phyloP scores from a whole-genome alignment of 1,140 invertebrate species.

The Drosophila sturtevanti region DNA sequence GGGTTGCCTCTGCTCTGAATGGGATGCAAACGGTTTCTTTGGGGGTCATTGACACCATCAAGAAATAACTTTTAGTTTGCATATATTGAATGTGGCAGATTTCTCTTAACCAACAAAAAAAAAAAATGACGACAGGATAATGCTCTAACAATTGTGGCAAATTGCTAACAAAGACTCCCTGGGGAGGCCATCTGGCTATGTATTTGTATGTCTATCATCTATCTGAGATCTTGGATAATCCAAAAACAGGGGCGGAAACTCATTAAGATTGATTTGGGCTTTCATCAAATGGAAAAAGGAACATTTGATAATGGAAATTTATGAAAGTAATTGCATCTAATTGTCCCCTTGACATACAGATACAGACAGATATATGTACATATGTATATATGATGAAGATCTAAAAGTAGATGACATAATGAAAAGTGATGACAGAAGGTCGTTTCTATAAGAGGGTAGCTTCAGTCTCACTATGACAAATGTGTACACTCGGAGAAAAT shows the following conservation, averaged over 20 bases:
- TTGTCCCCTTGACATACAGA: slow-evolving; percentile 18
- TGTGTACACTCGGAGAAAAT: background rate
- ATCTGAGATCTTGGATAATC: slow-evolving; percentile 33
- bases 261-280: slow-evolving; percentile 33
- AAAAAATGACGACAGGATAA: slow-evolving; percentile 45
- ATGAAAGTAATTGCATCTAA: slow-evolving; percentile 64
- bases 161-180: slow-evolving; percentile 41
- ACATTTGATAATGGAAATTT: slow-evolving; percentile 46
- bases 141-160: slow-evolving; percentile 49
- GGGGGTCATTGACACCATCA: slow-evolving; percentile 44
- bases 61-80: slow-evolving; percentile 58
- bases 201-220: slow-evolving; percentile 9
- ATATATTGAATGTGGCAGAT: slow-evolving; percentile 1
- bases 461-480: background rate
- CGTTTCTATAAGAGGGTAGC: background rate
- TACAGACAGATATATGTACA: background rate
- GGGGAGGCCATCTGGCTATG: slow-evolving; percentile 28
- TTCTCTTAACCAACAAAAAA: background rate
- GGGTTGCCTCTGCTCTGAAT: slow-evolving; percentile 37
- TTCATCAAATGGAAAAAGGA: slow-evolving; percentile 36
- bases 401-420: background rate
- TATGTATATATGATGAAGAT: slow-evolving; percentile 16
- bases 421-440: slow-evolving; percentile 47
- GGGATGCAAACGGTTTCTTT: slow-evolving; percentile 3
- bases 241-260: slow-evolving; percentile 36